These are phyloP conservation scores for Limnephilus marmoratus DNA, from an alignment of 2,888 invertebrate genomes.

Conservation along the genomic window DNA sequence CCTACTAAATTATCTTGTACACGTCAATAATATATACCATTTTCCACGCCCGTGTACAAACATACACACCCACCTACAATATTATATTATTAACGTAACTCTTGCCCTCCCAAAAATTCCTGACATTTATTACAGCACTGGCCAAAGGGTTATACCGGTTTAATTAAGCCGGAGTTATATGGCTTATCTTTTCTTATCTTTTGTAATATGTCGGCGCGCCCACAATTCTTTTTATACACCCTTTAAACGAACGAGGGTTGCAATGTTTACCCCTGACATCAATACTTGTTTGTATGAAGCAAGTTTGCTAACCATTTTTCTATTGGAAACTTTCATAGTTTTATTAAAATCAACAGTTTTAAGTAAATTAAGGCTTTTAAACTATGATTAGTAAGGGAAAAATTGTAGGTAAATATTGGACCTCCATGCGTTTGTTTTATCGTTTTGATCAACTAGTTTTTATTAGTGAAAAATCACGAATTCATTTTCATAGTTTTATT, in stretches of 20 bases:
- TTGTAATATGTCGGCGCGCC: background rate
- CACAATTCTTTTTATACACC: background rate
- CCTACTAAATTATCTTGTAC: background rate
- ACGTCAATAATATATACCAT: background rate
- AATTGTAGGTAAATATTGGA: no score
- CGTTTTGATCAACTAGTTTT: no score
- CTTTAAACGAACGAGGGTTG: background rate
- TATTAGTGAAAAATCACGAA: no score
- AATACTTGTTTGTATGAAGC: background rate
- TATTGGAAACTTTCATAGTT: background rate
- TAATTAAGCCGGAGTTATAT: background rate
- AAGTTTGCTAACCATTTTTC: background rate
- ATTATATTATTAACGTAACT: background rate
- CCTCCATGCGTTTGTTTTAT: no score
- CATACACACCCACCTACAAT: background rate
- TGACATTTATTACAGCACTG: background rate
- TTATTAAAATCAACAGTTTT: background rate
- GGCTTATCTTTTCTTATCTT: background rate
- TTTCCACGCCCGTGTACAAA: background rate
- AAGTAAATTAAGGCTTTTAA: background rate
- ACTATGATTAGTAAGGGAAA: background rate
- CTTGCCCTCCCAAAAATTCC: background rate
- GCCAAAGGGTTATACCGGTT: background rate
- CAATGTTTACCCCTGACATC: background rate
- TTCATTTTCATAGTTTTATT: no score